Base-by-base conservation (phyloP, 2,797 vertebrate genomes). In the Linurgus olivaceus region DNA sequence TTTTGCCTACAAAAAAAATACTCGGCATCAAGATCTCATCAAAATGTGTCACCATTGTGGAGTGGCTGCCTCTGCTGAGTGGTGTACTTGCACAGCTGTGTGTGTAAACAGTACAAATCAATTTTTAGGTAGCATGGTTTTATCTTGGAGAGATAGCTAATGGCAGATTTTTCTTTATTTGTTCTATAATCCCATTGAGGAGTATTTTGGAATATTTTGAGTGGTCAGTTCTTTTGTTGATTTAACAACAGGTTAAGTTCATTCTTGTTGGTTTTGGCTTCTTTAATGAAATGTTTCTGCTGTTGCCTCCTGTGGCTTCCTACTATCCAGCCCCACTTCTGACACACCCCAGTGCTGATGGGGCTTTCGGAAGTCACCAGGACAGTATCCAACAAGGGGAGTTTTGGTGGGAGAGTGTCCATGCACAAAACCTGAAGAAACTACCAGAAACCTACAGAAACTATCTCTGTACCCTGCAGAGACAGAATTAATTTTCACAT, bases 21-120 rank as follows among this genome's bases (percentile, higher is more conserved):
- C 5, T 65, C 0, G 0, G 1, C 37, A 11, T 37, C 15, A 51
- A 15, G 31, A 76, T 50, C 28, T 48, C 18, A 45, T 66, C 1
- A 1, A 50, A 91, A n/a, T 18, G 5, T 67, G 31, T 33, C 31
- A 31, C 45, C 15, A 12, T 18, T 50, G 24, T 15, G 16, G 68
- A 55, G 20, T 13, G 16, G 3, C 31, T 85, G 51, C 13, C 25
- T 73, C 18, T 76, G 25, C 38, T 71, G 25, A 44, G 24, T 4
- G 5, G 13, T 24, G 3, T 31, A 9, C 17, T 59, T 33, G 17
- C 26, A 44, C 8, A 33, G 8, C 29, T 54, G 35, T 13, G 10
- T 25, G 13, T 52, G 37, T 42, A 35, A 72, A 38, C 10, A 6
- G 6, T 21, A 4, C 17, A 47, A 31, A 25, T 26, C 29, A 61